phyloP scores from a whole-genome alignment of 2,888 invertebrate genomes.

The Parelbella ahira region DNA sequence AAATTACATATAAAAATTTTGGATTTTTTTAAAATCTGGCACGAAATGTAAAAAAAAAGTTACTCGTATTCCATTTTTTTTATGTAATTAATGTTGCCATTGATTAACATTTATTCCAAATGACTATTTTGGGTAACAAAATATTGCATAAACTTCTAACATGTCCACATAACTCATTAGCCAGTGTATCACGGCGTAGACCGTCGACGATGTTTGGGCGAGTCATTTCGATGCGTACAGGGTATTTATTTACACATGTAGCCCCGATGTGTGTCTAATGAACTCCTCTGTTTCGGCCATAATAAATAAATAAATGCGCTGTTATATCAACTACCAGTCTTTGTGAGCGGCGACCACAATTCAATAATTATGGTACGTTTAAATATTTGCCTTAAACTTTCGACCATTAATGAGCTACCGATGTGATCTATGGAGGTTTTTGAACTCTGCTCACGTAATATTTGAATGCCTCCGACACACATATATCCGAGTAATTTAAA shows the following conservation, averaged over 20 bases:
- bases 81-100: no score
- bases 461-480: no score
- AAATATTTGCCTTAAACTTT: constrained; percentile 77
- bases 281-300: constrained; percentile 50
- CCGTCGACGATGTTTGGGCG: constrained; percentile 57
- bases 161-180: constrained; percentile 30
- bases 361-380: constrained; percentile 66
- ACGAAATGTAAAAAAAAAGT: no score
- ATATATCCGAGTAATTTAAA: no score
- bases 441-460: constrained; percentile 63
- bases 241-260: constrained; percentile 73
- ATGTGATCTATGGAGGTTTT: constrained; percentile 53
- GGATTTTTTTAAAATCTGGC: no score
- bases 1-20: no score
- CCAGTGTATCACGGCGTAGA: constrained; percentile 39
- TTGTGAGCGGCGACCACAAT: constrained; percentile 54
- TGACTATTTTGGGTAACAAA: no score
- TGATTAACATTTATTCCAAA: no score
- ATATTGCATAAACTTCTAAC: no score
- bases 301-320: constrained; percentile 61
- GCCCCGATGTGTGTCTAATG: constrained; percentile 71
- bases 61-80: no score
- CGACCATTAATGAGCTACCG: constrained; percentile 76
- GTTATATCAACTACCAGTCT: constrained; percentile 74
- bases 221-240: constrained; percentile 41